A percentile compares a stretch with the other conserved stretches of the same genome.
Evolutionary conservation across 1,140 invertebrate species (phyloP).

Genomic region (Triops longicaudatus): DNA sequence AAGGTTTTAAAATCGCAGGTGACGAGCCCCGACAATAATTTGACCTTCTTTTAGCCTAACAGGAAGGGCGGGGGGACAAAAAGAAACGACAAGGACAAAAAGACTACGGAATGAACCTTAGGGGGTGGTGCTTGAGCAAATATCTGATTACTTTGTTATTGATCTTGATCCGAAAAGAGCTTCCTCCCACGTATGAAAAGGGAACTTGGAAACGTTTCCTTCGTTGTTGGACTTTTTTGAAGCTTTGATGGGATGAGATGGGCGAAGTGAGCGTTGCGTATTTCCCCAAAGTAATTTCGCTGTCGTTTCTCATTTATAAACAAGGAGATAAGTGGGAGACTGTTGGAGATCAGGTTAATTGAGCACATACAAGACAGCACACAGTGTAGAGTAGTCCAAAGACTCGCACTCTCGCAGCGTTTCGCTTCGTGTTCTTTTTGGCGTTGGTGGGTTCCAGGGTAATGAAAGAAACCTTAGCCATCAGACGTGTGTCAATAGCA

Average conservation of each 20-base stretch:
- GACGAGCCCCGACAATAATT: slow-evolving; percentile 14
- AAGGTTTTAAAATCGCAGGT: background rate
- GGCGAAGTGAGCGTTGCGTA: background rate
- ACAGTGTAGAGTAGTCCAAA: background rate
- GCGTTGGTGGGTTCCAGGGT: background rate
- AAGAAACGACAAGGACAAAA: background rate
- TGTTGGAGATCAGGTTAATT: slow-evolving; percentile 12
- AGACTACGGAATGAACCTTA: background rate
- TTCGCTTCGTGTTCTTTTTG: no score
- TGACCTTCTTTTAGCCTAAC: background rate
- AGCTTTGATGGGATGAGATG: background rate
- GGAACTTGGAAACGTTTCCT: slow-evolving; percentile 1
- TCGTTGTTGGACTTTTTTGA: background rate
- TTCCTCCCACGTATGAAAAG: slow-evolving; percentile 5
- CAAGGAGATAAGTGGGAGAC: slow-evolving; percentile 8
- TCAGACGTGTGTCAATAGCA: slow-evolving; percentile 1
- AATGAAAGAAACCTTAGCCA: slow-evolving; percentile 7
- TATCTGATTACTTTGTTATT: slow-evolving; percentile 13
- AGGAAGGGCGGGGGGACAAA: background rate
- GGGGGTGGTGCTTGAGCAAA: slow-evolving; percentile 13
- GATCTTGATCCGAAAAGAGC: slow-evolving; percentile 13
- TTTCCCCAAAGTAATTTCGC: background rate
- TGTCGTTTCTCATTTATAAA: slow-evolving; percentile 1
- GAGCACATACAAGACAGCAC: slow-evolving; percentile 1
- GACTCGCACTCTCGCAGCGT: background rate